A percentile compares a stretch with the other conserved stretches of the same genome.
phyloP scores from a whole-genome alignment of 1,140 invertebrate genomes.

The Listronotus bonariensis region DNA sequence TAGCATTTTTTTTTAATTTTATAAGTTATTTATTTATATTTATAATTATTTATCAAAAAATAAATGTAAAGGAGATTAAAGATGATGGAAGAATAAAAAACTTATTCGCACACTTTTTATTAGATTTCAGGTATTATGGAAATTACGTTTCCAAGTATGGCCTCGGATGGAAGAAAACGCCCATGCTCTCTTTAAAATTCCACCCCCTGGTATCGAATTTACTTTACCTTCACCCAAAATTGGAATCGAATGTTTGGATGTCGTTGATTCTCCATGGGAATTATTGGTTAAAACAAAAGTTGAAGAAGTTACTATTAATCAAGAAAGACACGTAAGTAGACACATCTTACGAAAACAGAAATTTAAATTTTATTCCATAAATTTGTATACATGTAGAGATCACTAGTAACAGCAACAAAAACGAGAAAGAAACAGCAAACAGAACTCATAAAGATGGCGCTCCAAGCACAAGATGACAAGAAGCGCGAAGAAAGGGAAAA shows the following conservation, averaged over 20 bases:
- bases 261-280: slow-evolving; percentile 99
- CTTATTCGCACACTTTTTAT: no score
- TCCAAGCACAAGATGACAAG: slow-evolving; percentile 95
- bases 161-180: slow-evolving; percentile 98
- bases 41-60: no score
- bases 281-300: slow-evolving; percentile 97
- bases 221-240: slow-evolving; percentile 98
- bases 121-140: slow-evolving; percentile 94
- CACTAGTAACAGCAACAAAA: slow-evolving; percentile 96
- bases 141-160: slow-evolving; percentile 97
- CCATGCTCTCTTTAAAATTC: slow-evolving; percentile 93
- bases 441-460: slow-evolving; percentile 92
- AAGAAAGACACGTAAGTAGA: slow-evolving; percentile 91
- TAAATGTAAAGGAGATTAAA: no score
- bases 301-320: slow-evolving; percentile 98
- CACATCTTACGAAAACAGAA: no score
- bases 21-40: no score
- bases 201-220: slow-evolving; percentile 98
- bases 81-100: no score
- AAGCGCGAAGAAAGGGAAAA: slow-evolving; percentile 92
- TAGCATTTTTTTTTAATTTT: no score
- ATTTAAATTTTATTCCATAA: no score
- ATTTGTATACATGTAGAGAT: slow-evolving; percentile 71
- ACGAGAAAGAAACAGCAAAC: slow-evolving; percentile 98
- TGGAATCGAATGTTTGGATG: slow-evolving; percentile 89